Base-by-base conservation (phyloP, 1,140 invertebrate species). In the Drosophila erecta region DNA sequence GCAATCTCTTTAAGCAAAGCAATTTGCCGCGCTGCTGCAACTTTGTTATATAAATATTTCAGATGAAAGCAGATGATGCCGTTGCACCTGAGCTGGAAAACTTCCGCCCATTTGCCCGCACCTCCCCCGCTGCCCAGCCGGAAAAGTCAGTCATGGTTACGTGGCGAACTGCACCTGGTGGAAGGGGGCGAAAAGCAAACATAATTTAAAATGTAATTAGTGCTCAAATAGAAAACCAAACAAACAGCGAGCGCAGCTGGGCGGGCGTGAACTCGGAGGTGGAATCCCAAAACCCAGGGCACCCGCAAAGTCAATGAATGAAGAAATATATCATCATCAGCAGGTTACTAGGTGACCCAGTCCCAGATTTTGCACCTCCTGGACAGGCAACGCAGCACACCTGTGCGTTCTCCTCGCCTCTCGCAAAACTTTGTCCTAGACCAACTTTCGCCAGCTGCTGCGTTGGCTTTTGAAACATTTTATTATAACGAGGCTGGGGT, bases 141-240 rank as follows among this genome's bases (percentile, higher is more conserved):
- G 58, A 50, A 66, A 55, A 61, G 83, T 76, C 71, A 81, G 83
- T 81, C 74, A 75, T 61, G 78, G 69, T 71, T 76, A 75, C 71
- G 61, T 27, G 55, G 69, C 67, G 49, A 76, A 71, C 56, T 74
- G 72, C 56, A 58, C 22, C 59, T 62, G 59, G 1, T 17, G 17
- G 17, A 17, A 17, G 17, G 17, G 79, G 64, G 60, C n/a, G 76
- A 80, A 89, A 90, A 78, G 84, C 85, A 89, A 89, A 89, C 86
- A 89, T 89, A 89, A 90, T 89, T 89, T 89, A 89, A 89, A 89
- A 89, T 89, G 84, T 89, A 89, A 89, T 89, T 89, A 89, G 84
- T 89, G 84, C 80, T 89, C 84, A 89, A 89, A 89, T 89, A 89
- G 79, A 84, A 89, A 89, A 83, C 79, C 85, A 89, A 84, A 89